phyloP scores from a whole-genome alignment of 2,888 invertebrate species.

The Rotaria magnacalcarata region DNA sequence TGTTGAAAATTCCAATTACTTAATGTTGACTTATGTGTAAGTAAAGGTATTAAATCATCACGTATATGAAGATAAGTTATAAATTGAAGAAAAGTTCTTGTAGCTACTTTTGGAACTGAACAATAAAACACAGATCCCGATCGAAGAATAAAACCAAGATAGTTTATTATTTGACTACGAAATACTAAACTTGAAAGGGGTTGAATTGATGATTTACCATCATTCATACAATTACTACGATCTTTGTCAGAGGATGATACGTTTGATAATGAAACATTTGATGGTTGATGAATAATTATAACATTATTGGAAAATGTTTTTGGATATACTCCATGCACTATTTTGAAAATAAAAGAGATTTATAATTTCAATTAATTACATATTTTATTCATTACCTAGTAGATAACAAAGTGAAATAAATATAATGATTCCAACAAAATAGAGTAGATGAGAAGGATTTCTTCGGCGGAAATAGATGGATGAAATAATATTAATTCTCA shows the following conservation, averaged over 20 bases:
- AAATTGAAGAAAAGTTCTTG: constrained; percentile 8
- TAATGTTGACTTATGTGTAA: not conserved
- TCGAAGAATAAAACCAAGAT: not conserved
- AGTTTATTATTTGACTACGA: not conserved
- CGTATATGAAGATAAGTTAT: constrained; percentile 20
- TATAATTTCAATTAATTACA: no score
- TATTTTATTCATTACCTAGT: not conserved
- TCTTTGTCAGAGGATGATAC: not conserved
- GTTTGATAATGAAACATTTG: not conserved
- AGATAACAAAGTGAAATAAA: not conserved
- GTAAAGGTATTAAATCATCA: not conserved
- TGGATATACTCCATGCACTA: not conserved
- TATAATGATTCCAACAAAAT: not conserved
- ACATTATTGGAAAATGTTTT: not conserved
- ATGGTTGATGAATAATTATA: not conserved
- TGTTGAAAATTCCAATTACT: not conserved
- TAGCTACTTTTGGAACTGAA: constrained; percentile 30
- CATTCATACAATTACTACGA: not conserved
- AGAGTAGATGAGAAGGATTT: not conserved
- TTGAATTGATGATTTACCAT: not conserved
- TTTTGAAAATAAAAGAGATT: no score
- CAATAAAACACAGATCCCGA: not conserved
- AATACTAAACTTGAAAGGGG: not conserved
- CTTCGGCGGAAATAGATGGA: not conserved
- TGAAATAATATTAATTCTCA: no score